Evolutionary conservation across 2,888 invertebrate species (phyloP), one percentile per base, ranked within the genome.

Genomic region (Seira musarum): DNA sequence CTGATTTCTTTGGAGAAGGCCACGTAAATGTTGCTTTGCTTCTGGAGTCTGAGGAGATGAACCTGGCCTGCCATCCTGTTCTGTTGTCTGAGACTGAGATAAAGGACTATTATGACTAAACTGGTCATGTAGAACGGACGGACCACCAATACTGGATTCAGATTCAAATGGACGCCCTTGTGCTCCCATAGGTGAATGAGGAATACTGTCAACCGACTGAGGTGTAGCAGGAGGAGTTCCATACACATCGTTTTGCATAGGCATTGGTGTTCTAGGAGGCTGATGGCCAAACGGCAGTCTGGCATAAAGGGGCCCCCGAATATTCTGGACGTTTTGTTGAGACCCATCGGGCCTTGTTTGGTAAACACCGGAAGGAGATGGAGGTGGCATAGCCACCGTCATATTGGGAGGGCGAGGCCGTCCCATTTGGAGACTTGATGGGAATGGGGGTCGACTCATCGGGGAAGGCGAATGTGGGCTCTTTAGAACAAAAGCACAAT

Each of bases 1-100:
- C 81, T 94, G 93, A 87, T 94, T 94, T 68, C 94, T 90, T 88
- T 95, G 95, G 74, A 96, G 90, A 83, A 96, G 89, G 88, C 96
- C 95, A 30, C 96, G 90, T 63, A 96, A 90, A 87, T 96, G 96
- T 72, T 90, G 89, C 2, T 94, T 91, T 87, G 94, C 94, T 87
- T 92, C 92, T 75, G 61, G 90, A 65, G 86, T 84, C 66, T 87
- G 87, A 87, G 87, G 81, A 73, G 84, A 65, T 68, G 82, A 63
- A 82, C 83, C 67, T 61, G 86, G 53, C 70, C 84, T 35, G 0
- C 22, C 74, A n/a, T 78, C 78, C 40, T 73, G 69, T 8, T 64
- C 80, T 35, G 25, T 49, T 17, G 24, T 10, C 5, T 6, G 63
- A 24, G 61, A 70, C 35, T 68, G 68, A 10, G 68, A 64, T 1